Evolutionary conservation across 2,888 invertebrate genomes (phyloP), one percentile per base, ranked within the genome.

Genomic region (Dryocosmus kuriphilus): DNA sequence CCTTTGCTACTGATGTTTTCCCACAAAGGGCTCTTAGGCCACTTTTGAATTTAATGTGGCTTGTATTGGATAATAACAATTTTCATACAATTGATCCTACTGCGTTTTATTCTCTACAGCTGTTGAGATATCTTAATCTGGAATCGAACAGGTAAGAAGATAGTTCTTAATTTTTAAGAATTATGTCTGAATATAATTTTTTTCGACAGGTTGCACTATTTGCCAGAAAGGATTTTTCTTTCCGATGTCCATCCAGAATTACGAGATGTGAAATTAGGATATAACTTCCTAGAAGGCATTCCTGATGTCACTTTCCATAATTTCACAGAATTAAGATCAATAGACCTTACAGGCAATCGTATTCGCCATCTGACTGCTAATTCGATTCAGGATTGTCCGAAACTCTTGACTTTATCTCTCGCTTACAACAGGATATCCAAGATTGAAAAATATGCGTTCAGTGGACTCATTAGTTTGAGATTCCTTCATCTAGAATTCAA

Each of bases 61-160:
- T 98, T 79, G 96, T 97, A 0, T 92, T 97, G 87, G 97, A 98
- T 91, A 97, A 97, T 92, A 98, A 98, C 88, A 96, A 97, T 89
- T 94, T 97, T 85, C 95, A 96, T 89, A 93, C 94, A 19, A 92
- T 97, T 22, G 94, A 95, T 76, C 93, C 95, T 61, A 94, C 95
- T n/a, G 95, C 96, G 8, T 93, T 97, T 60, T 94, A 94, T 79
- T 93, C 94, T 0, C 89, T 91, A n/a, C 84, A 86, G 14, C 85
- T 89, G 60, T 76, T 91, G 35, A 95, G 95, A 88, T 97, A 97
- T 92, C 93, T 97, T 78, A 97, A 97, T 91, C 92, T 98, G 87
- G 97, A 97, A 88, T 97, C 96, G 76, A 98, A 98, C 92, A 62
- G 83, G n/a, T 32, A 32, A 35, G 32, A 35, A 62, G 11, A 32